These are phyloP conservation scores for Stegodyphus dumicola DNA, from an alignment of 1,140 invertebrate species.

Conservation along the genomic window DNA sequence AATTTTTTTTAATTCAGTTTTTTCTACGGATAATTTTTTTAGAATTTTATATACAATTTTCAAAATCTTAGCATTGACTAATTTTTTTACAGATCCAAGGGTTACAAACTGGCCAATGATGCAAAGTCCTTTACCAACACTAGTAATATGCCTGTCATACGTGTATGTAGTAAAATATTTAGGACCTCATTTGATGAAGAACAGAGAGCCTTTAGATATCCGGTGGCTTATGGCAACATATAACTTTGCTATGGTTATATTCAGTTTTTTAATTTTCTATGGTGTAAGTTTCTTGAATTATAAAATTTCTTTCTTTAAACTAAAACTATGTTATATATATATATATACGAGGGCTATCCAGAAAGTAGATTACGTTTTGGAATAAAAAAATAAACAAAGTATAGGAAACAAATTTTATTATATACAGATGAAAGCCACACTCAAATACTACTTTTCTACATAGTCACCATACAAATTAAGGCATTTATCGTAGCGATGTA, in stretches of 20 bases:
- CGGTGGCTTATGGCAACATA: slow-evolving; percentile 83
- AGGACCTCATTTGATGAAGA: slow-evolving; percentile 87
- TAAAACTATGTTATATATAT: no score
- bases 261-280: slow-evolving; percentile 63
- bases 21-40: not conserved
- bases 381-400: no score
- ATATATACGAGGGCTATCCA: no score
- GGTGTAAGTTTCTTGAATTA: slow-evolving; percentile 76
- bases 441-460: no score
- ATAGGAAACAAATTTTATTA: no score
- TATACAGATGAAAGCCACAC: no score
- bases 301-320: not conserved
- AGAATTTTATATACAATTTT: not conserved
- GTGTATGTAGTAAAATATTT: slow-evolving; percentile 81
- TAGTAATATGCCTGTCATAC: slow-evolving; percentile 84
- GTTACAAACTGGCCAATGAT: slow-evolving; percentile 91
- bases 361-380: no score
- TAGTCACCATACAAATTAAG: no score
- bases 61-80: slow-evolving; percentile 16
- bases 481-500: no score
- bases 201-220: slow-evolving; percentile 84
- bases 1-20: no score
- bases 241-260: slow-evolving; percentile 72
- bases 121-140: slow-evolving; percentile 88
- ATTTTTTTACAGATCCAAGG: slow-evolving; percentile 80